Percentiles rank a stretch among this genome's conserved stretches.
Conservation (phyloP, 2,888 invertebrate species). For the Horisme vitalbata region DNA sequence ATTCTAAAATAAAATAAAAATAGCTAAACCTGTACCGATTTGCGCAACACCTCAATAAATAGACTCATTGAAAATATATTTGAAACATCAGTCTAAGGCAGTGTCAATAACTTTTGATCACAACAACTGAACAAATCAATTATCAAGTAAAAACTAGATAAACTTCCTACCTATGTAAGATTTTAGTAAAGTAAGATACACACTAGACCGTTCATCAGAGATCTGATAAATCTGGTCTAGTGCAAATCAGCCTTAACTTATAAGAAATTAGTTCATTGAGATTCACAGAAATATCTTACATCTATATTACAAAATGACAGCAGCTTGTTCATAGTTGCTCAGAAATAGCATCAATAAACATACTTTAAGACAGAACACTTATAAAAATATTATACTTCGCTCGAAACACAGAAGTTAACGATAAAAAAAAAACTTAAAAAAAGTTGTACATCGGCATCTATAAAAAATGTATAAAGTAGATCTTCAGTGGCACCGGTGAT, state of each 20-base stretch:
- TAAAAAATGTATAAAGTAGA: no score
- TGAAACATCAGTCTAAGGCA: slow-evolving; percentile 80
- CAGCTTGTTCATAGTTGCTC: slow-evolving; percentile 16
- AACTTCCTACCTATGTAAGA: not conserved
- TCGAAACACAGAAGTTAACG: no score
- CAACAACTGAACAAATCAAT: slow-evolving; percentile 39
- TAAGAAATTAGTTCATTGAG: slow-evolving; percentile 29
- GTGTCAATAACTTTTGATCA: slow-evolving; percentile 72
- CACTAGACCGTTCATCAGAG: not conserved
- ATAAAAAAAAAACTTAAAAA: no score
- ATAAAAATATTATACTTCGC: not conserved
- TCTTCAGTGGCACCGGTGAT: no score
- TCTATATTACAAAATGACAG: slow-evolving; percentile 6
- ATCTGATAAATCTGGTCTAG: not conserved
- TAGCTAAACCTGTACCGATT: no score
- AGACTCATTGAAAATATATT: slow-evolving; percentile 60
- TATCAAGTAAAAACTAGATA: slow-evolving; percentile 27
- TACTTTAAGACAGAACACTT: slow-evolving; percentile 8
- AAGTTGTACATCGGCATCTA: no score
- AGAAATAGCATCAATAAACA: slow-evolving; percentile 13
- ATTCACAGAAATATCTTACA: slow-evolving; percentile 26
- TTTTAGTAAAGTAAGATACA: slow-evolving; percentile 7
- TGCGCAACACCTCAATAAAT: slow-evolving; percentile 7
- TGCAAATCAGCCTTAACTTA: slow-evolving; percentile 8
- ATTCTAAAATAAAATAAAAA: no score